Conservation (phyloP, 2,797 vertebrate genomes). For the Ctenopoma multispine region DNA sequence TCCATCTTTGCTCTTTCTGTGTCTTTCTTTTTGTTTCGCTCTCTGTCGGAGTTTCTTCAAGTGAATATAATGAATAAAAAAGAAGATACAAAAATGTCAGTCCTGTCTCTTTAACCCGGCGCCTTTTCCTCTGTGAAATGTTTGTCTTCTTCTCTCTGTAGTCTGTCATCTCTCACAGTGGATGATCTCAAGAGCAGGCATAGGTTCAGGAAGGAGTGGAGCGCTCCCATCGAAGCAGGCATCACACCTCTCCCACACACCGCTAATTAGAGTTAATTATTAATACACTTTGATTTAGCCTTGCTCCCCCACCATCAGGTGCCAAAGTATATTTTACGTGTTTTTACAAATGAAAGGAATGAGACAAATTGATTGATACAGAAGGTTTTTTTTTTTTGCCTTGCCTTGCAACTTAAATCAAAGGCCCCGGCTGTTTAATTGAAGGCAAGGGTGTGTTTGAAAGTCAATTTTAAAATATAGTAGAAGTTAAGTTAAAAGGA, state of each 20-base stretch:
- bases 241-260: slow-evolving; percentile 83
- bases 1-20: slow-evolving; percentile 45
- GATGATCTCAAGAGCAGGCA: slow-evolving; percentile 78
- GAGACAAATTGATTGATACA: slow-evolving; percentile 83
- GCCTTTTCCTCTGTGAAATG: slow-evolving; percentile 61
- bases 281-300: slow-evolving; percentile 87
- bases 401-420: slow-evolving; percentile 79
- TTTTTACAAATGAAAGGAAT: slow-evolving; percentile 84
- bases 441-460: slow-evolving; percentile 66
- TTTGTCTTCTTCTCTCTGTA: slow-evolving; percentile 75
- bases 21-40: slow-evolving; percentile 38
- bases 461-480: slow-evolving; percentile 68
- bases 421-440: slow-evolving; percentile 78
- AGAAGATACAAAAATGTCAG: slow-evolving; percentile 60
- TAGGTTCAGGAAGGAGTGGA: slow-evolving; percentile 78
- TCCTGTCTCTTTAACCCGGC: slow-evolving; percentile 65
- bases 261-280: slow-evolving; percentile 89
- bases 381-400: slow-evolving; percentile 60
- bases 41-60: slow-evolving; percentile 35
- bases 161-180: slow-evolving; percentile 75
- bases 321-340: slow-evolving; percentile 79
- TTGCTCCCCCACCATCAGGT: slow-evolving; percentile 76
- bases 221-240: slow-evolving; percentile 78
- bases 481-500: slow-evolving; percentile 70
- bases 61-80: slow-evolving; percentile 63